These are phyloP conservation scores for Andrena cerasifolii DNA, from an alignment of 1,140 invertebrate species.

Conservation along the genomic window DNA sequence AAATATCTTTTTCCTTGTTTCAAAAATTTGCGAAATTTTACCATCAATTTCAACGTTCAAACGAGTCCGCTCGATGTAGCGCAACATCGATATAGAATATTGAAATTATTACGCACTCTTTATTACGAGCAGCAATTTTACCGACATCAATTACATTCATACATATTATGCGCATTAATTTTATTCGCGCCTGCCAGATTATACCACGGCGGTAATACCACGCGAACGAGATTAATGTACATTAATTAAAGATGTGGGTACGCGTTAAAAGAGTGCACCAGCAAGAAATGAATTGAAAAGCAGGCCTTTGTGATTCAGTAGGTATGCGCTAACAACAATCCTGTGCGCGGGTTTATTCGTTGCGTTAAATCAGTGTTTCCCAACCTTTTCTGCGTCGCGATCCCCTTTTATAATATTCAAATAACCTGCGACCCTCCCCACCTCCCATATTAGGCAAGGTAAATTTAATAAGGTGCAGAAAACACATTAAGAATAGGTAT, in stretches of 20 bases:
- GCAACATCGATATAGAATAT: conserved; percentile 11
- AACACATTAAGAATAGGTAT: too few species aligned
- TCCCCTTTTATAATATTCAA: too few species aligned
- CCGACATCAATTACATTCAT: conserved; percentile 45
- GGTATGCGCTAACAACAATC: neutral
- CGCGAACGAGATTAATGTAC: conserved; percentile 38
- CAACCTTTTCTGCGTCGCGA: too few species aligned
- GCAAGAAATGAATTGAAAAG: conserved; percentile 16
- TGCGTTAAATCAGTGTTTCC: too few species aligned
- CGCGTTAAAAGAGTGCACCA: conserved; percentile 8
- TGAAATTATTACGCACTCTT: conserved; percentile 29
- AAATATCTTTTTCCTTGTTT: too few species aligned
- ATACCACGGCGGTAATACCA: conserved; percentile 3
- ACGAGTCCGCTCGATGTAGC: neutral
- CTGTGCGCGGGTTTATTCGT: neutral
- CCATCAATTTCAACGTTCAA: neutral
- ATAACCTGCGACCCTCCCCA: too few species aligned
- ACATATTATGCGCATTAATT: conserved; percentile 48
- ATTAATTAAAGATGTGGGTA: conserved; percentile 37
- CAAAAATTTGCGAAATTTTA: neutral
- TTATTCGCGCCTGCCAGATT: conserved; percentile 21
- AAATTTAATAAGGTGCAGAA: too few species aligned
- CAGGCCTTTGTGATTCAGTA: neutral
- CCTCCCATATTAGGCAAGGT: too few species aligned
- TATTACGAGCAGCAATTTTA: conserved; percentile 10